Evolutionary conservation across 2,797 vertebrate genomes (phyloP), one percentile per base, ranked within the genome.

Genomic region (Acanthurus tractus): DNA sequence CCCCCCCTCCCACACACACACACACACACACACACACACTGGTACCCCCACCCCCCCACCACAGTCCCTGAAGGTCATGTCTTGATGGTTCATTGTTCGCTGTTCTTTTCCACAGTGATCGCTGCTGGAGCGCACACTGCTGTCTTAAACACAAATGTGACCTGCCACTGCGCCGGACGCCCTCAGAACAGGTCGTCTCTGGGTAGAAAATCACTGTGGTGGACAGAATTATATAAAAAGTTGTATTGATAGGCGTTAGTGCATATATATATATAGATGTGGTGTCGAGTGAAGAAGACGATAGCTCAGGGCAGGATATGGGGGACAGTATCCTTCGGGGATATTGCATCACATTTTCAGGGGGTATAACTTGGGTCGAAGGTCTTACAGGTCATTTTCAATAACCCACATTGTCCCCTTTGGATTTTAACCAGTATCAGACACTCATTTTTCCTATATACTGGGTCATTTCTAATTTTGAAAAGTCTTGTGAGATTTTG

Each of bases 101-200:
- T 54, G 69, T 84, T 75, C 64, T 73, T 71, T 74, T 64, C 74
- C 78, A 67, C 74, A 53, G 63, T 67, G 66, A 83, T 72, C 69
- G 49, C 82, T 42, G 42, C 38, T 45, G 20, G 62, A 62, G 40
- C 0, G 0, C 38, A 73, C 74, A 65, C 6, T 76, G 79, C 83
- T 88, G 81, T 80, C 73, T 85, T 78, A 78, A 86, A 90, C 89
- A 81, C 76, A 83, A 70, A 79, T 71, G 63, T 73, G 70, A 82
- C 83, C 75, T 48, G 57, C 52, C n/a, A 3, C 49, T 6, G 54
- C 2, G 10, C 52, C 18, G 18, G 63, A 22, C 34, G 2, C 61
- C 44, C 66, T 68, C 49, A 50, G 70, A 86, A 72, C 84, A 83
- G 79, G 70, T 81, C 6, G 70, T 86, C 77, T 82, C 83, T 0